A percentile compares a stretch with the other conserved stretches of the same genome.
Evolutionary conservation across 1,140 invertebrate genomes (phyloP).

Genomic region (Drosophila kepulauana): DNA sequence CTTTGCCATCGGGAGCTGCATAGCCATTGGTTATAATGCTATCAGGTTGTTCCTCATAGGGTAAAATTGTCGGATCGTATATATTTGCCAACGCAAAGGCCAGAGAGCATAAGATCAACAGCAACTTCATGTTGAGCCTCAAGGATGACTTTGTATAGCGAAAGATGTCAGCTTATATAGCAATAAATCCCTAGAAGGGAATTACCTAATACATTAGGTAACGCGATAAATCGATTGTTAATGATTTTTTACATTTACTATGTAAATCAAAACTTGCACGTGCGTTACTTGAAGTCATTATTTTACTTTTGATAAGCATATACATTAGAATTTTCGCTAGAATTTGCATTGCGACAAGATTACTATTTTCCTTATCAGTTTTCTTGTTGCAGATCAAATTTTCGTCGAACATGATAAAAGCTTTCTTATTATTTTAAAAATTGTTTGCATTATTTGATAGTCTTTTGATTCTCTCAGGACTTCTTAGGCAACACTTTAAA

Average conservation of each 20-base stretch:
- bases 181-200: neutral
- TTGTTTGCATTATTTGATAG: too few relatives aligned
- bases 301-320: too few relatives aligned
- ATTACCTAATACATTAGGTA: neutral
- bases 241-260: neutral
- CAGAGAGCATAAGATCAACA: conserved; percentile 36
- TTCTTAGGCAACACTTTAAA: too few relatives aligned
- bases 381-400: too few relatives aligned
- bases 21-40: conserved; percentile 64
- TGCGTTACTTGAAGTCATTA: neutral
- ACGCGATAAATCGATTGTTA: neutral
- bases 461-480: too few relatives aligned
- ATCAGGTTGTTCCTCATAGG: conserved; percentile 14
- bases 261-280: neutral
- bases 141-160: neutral
- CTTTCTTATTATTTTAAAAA: too few relatives aligned
- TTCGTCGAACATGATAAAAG: too few relatives aligned
- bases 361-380: too few relatives aligned
- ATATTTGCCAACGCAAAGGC: conserved; percentile 31
- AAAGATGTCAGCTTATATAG: conserved; percentile 16
- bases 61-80: neutral
- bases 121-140: conserved; percentile 42
- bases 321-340: neutral
- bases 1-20: conserved; percentile 78
- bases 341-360: too few relatives aligned